phyloP scores from a whole-genome alignment of 2,797 vertebrate genomes.

The Betta splendens region DNA sequence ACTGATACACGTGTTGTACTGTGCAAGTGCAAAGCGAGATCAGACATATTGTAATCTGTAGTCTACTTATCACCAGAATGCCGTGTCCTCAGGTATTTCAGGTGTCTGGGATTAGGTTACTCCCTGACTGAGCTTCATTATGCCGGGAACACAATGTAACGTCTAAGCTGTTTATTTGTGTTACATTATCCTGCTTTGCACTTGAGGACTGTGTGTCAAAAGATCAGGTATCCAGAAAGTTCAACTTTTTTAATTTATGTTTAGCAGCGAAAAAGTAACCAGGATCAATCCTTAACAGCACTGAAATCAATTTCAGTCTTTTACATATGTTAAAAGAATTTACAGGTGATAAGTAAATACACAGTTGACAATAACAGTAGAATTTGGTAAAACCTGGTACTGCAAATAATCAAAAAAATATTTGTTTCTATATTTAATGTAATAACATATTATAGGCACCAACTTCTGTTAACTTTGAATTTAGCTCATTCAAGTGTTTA shows the following conservation, averaged over 20 bases:
- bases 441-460: too few relatives aligned
- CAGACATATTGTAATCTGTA: conserved; percentile 2
- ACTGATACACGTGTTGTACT: not conserved
- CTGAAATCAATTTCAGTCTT: not conserved
- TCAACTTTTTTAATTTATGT: not conserved
- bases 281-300: not conserved
- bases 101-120: conserved; percentile 56
- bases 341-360: too few relatives aligned
- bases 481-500: not conserved
- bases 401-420: not conserved
- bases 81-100: conserved; percentile 22
- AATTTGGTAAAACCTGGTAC: not conserved
- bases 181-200: not conserved
- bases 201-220: not conserved
- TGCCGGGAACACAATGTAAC: conserved; percentile 11
- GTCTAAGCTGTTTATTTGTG: conserved; percentile 30
- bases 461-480: not conserved
- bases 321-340: not conserved
- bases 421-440: not conserved
- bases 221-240: not conserved
- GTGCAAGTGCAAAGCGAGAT: not conserved
- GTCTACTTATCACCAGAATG: conserved; percentile 5
- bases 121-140: conserved; percentile 48
- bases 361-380: not conserved
- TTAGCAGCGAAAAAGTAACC: not conserved